These are phyloP conservation scores for Irena cyanogastra DNA, from an alignment of 2,113 vertebrate genomes.

Conservation along the genomic window DNA sequence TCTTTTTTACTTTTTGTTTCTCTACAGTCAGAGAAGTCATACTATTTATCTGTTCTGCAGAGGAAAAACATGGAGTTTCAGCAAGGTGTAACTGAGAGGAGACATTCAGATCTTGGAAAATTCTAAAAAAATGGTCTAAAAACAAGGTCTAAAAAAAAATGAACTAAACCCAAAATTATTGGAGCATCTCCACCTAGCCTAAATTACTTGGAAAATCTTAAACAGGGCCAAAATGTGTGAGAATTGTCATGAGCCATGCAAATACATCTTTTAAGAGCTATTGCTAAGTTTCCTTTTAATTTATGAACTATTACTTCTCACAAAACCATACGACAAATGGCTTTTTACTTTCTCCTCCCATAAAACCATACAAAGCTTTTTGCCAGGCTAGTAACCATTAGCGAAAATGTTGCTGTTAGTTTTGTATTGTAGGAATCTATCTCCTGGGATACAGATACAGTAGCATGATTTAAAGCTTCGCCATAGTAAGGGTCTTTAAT, in stretches of 20 bases:
- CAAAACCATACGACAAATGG: background rate
- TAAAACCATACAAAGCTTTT: background rate
- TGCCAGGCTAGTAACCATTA: background rate
- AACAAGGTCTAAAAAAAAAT: background rate
- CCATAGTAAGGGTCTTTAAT: background rate
- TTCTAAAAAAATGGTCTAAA: too few relatives aligned
- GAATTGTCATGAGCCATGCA: background rate
- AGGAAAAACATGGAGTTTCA: background rate
- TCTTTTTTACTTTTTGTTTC: background rate
- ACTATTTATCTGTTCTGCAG: background rate
- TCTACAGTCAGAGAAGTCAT: background rate
- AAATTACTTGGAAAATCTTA: background rate
- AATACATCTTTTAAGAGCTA: background rate
- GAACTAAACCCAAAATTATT: background rate
- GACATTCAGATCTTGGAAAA: background rate
- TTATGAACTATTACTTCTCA: constrained; percentile 6
- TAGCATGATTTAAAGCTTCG: constrained; percentile 38
- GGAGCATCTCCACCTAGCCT: background rate
- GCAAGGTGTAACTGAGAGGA: background rate
- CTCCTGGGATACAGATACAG: constrained; percentile 26
- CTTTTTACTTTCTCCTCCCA: background rate
- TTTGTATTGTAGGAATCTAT: background rate
- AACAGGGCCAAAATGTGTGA: background rate
- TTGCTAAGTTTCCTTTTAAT: background rate
- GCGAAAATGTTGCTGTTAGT: background rate